phyloP scores from a whole-genome alignment of 2,113 vertebrate species.

The Mandrillus leucophaeus region DNA sequence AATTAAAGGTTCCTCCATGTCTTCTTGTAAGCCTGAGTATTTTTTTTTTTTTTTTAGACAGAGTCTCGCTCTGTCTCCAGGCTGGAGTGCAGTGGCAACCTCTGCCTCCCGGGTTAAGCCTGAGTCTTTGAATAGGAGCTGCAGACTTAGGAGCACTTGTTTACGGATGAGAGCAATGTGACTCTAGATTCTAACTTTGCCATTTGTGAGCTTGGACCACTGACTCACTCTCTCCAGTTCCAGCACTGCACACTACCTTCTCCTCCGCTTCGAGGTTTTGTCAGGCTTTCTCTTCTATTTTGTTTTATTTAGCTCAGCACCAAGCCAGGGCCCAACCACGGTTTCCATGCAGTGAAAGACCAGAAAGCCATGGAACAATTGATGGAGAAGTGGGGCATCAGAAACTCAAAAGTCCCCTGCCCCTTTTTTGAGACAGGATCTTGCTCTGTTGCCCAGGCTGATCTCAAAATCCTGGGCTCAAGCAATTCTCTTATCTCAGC shows the following conservation, averaged over 20 bases:
- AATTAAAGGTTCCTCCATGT: not conserved
- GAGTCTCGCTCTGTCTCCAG: no score
- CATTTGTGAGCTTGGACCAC: not conserved
- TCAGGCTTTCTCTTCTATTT: not conserved
- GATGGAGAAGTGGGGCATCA: fast-evolving
- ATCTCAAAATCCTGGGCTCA: not conserved
- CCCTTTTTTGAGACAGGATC: not conserved
- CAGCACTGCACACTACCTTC: not conserved
- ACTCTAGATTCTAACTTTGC: not conserved
- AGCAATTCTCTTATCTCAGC: not conserved
- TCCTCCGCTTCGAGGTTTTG: not conserved
- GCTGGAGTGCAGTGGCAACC: no score
- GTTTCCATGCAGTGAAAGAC: not conserved
- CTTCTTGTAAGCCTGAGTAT: not conserved
- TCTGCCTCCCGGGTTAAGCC: not conserved
- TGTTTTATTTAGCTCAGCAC: no score
- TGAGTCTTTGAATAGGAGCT: not conserved
- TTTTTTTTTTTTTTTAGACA: not conserved
- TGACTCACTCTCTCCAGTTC: not conserved
- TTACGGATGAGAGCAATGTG: not conserved
- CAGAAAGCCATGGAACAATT: fast-evolving
- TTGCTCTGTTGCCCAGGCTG: not conserved
- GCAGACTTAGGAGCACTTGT: not conserved
- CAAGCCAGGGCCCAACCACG: not conserved
- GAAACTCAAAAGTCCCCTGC: not conserved